These are phyloP conservation scores for Periparus ater DNA, from an alignment of 2,797 vertebrate genomes.

Conservation along the genomic window DNA sequence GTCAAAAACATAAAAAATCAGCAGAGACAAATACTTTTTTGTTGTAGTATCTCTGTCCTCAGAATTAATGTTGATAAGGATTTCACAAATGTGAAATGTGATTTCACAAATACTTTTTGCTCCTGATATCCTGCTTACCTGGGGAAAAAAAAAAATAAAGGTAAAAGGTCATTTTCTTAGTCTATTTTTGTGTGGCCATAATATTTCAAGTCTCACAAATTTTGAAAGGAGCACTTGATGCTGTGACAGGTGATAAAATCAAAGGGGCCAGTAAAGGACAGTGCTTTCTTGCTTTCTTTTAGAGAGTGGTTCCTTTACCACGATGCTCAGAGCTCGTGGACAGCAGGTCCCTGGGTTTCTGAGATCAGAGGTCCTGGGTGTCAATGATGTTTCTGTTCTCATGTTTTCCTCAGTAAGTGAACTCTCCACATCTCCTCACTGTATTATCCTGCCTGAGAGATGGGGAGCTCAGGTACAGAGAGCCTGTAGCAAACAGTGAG, in stretches of 20 bases:
- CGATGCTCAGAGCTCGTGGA: neutral
- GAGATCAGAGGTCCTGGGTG: neutral
- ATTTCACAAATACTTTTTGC: neutral
- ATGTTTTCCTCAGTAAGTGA: neutral
- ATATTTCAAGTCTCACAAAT: slow-evolving; percentile 8
- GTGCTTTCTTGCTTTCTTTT: neutral
- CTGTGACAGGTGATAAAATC: slow-evolving; percentile 56
- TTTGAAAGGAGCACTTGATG: slow-evolving; percentile 63
- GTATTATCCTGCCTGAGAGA: neutral
- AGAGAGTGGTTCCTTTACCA: neutral
- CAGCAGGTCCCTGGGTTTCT: neutral
- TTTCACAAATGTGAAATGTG: neutral
- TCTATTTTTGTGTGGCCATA: neutral
- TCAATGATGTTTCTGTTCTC: neutral
- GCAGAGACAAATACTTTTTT: neutral
- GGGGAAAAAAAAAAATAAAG: neutral
- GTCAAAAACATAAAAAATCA: slow-evolving; percentile 3
- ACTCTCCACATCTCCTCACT: neutral
- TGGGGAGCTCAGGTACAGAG: neutral
- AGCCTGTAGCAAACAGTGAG: neutral
- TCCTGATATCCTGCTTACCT: neutral
- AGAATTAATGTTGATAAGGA: neutral
- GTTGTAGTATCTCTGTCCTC: neutral
- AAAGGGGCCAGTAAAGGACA: slow-evolving; percentile 33
- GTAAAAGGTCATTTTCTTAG: neutral